Conservation (phyloP, 2,113 vertebrate genomes). For the Sclerurus mexicanus region DNA sequence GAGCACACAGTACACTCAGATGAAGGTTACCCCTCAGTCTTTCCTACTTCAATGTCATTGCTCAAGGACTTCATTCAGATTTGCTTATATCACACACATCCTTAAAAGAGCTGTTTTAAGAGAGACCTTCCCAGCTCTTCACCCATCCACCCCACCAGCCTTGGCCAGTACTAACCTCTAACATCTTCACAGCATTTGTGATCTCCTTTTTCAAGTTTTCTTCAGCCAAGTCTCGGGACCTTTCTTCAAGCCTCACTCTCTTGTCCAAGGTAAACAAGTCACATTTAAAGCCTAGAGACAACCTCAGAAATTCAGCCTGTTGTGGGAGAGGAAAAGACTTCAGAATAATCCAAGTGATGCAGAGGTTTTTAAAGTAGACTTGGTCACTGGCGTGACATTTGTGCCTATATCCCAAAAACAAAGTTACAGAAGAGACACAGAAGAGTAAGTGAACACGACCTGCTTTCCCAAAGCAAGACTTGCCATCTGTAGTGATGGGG, state of each 20-base stretch:
- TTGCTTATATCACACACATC: neutral
- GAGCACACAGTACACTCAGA: no score
- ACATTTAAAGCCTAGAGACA: slow-evolving; percentile 94
- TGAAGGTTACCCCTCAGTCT: neutral
- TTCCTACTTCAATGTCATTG: neutral
- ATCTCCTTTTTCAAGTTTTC: slow-evolving; percentile 92
- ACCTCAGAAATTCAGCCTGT: slow-evolving; percentile 91
- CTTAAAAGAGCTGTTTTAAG: rapidly evolving
- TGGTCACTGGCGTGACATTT: neutral
- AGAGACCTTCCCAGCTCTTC: rapidly evolving
- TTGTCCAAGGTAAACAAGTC: slow-evolving; percentile 97
- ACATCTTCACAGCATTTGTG: slow-evolving; percentile 84
- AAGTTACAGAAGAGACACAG: neutral
- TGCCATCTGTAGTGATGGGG: neutral
- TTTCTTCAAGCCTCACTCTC: slow-evolving; percentile 88
- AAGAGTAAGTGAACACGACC: neutral
- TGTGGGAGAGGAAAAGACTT: neutral
- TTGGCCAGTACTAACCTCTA: slow-evolving; percentile 77
- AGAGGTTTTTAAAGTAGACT: neutral
- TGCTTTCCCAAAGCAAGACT: neutral
- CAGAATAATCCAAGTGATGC: neutral
- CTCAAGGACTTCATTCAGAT: neutral
- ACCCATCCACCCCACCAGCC: no score
- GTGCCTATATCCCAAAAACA: neutral
- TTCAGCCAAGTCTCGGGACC: slow-evolving; percentile 92